Percentiles rank a stretch among this genome's conserved stretches.
phyloP scores from a whole-genome alignment of 2,888 invertebrate species.

The Philonicus albiceps region DNA sequence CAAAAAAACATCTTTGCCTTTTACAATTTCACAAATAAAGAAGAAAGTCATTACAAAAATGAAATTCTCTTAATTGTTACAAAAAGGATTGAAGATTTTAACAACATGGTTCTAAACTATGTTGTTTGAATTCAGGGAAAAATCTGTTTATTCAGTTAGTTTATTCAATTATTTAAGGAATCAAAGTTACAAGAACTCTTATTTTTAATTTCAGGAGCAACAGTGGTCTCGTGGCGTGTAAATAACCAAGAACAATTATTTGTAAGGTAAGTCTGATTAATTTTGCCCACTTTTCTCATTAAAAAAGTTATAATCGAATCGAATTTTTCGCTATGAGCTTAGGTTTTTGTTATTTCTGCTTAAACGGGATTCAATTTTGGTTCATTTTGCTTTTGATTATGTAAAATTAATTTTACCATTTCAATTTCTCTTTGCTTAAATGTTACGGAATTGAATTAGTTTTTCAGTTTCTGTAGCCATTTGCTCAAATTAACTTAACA shows the following conservation, averaged over 20 bases:
- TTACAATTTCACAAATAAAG: too few species aligned
- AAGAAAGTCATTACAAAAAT: too few species aligned
- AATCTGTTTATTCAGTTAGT: too few species aligned
- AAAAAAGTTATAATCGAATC: too few species aligned
- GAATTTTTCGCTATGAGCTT: too few species aligned
- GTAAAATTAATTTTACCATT: neutral
- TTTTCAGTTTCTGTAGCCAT: neutral
- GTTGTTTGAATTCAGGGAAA: too few species aligned
- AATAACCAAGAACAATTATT: constrained; percentile 96
- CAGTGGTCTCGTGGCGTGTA: constrained; percentile 95
- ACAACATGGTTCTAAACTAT: too few species aligned
- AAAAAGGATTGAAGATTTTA: too few species aligned
- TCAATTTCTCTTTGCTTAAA: neutral
- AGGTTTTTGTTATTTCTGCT: neutral
- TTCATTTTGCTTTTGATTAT: neutral
- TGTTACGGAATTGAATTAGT: neutral
- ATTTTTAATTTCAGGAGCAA: constrained; percentile 78
- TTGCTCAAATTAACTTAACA: neutral
- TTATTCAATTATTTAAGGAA: too few species aligned
- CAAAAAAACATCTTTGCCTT: too few species aligned
- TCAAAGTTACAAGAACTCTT: neutral
- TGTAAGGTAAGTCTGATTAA: constrained; percentile 78
- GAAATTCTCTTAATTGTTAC: too few species aligned
- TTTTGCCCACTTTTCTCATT: neutral
- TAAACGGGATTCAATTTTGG: neutral